Base-by-base conservation (phyloP, 2,888 invertebrate genomes). In the Halocaridina rubra region DNA sequence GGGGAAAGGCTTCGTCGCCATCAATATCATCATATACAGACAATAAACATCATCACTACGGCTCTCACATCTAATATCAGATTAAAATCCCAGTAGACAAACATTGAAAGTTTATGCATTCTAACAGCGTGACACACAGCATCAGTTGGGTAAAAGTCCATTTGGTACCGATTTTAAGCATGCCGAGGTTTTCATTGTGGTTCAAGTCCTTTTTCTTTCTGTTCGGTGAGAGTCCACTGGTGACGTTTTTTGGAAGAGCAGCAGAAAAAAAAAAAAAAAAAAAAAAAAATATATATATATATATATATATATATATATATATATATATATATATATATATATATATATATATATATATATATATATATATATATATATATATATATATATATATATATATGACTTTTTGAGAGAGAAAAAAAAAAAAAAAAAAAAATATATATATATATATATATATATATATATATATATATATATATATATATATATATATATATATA, bases 231-330 rank as follows among this genome's bases (percentile, higher is more conserved):
- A n/a, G n/a, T n/a, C 19, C n/a, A 64, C n/a, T 13, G 24, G 33
- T 72, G 33, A 39, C 7, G 32, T 32, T 53, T 53, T 19, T 53
- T 53, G 53, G 53, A 53, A 53, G 33, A 72, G n/a, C 33, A 72
- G 33, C 29, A 8, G 10, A 57, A 3, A 32, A 32, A 39, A 57
- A 0, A 22, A 27, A 72, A 72, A 72, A 32, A 72, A 7, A 72
- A 16, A 39, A 32, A 72, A 30, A 3, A 32, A 72, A 39, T 72
- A 53, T 16, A 2, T 2, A 64, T 76, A 22, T 13, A 27, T 64
- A 27, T 53, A 27, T 76, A 76, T 76, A 53, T 76, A 76, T 67
- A 76, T 64, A 76, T 76, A 76, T 53, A 57, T 22, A 76, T 24
- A 76, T 22, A 39, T 53, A 39, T 57, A 76, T 29, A 46, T 76